Base-by-base conservation (phyloP, 2,888 invertebrate genomes). In the Dusona sp. region DNA sequence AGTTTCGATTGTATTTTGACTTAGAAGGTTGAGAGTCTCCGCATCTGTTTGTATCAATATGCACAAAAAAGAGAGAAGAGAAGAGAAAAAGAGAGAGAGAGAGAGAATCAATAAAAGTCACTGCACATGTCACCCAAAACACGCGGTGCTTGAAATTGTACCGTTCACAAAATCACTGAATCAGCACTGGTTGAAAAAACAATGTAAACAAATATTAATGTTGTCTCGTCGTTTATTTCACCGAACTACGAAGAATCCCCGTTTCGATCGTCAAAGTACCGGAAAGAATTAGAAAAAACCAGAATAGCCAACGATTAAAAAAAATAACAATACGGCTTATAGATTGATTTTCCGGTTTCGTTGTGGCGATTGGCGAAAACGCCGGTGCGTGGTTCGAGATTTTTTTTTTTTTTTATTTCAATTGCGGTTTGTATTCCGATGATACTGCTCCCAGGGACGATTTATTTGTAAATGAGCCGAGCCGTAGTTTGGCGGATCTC, bases 401-500 rank as follows among this genome's bases (percentile, higher is more conserved):
- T 36, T 8, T 54, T 3, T 54, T 11, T 54, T 8, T 33, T 54
- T 54, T 22, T 54, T 22, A 16, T 48, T 33, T 0, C 0, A n/a
- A 61, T 7, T 29, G 61, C 54, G 33, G 25, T 45, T 29, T 74
- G 16, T 64, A 33, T 65, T 64, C 67, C 11, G 57, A 79, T 61
- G 75, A 82, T 72, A 84, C 81, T 75, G 38, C 78, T 79, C 75
- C 45, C 86, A 82, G 68, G 61, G 61, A 84, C 82, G 83, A 83
- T 84, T 79, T 79, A 82, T 83, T 86, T 78, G 80, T 83, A 86
- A 87, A 83, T 88, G 87, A 54, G 79, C 42, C 68, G 9, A 54
- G 54, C 38, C 57, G 33, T 22, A 79, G 70, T 61, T 79, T 72
- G 42, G 57, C 79, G 33, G 70, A 42, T 57, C 38, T 64, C 36